Conservation (phyloP, 1,140 invertebrate genomes). For the Orchestia grillus region DNA sequence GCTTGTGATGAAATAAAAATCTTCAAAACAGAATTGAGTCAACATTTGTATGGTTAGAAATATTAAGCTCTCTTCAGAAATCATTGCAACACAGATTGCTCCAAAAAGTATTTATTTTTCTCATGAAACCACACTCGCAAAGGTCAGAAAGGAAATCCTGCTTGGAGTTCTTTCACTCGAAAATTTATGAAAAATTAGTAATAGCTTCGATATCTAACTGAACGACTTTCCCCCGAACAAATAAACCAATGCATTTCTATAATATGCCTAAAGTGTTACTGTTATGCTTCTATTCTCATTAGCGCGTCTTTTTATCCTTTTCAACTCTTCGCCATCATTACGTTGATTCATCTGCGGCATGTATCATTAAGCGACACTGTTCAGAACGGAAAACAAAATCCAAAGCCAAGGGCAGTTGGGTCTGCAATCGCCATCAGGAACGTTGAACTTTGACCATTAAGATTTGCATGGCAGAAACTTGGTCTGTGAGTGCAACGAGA, state of each 20-base stretch:
- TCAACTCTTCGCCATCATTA: neutral
- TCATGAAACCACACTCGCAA: too few relatives aligned
- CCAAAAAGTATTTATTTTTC: too few relatives aligned
- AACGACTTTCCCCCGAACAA: neutral
- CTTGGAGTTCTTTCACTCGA: too few relatives aligned
- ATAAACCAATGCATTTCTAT: neutral
- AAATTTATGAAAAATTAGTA: neutral
- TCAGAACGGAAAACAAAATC: conserved; percentile 1
- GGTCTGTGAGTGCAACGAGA: neutral
- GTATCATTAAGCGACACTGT: neutral
- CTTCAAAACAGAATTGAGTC: too few relatives aligned
- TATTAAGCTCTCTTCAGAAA: too few relatives aligned
- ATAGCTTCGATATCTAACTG: too few relatives aligned
- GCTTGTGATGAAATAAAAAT: too few relatives aligned
- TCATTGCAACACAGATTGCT: too few relatives aligned
- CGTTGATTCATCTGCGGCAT: neutral
- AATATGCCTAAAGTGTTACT: neutral
- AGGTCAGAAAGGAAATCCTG: too few relatives aligned
- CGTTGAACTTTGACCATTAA: conserved; percentile 29
- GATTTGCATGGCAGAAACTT: conserved; percentile 12
- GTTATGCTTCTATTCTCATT: neutral
- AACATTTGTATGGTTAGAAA: too few relatives aligned
- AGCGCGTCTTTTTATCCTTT: neutral
- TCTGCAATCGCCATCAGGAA: conserved; percentile 12
- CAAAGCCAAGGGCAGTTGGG: conserved; percentile 18